A percentile compares a stretch with the other conserved stretches of the same genome.
These are phyloP conservation scores for Aphyosemion australe DNA, from an alignment of 2,113 vertebrate genomes.

Conservation along the genomic window DNA sequence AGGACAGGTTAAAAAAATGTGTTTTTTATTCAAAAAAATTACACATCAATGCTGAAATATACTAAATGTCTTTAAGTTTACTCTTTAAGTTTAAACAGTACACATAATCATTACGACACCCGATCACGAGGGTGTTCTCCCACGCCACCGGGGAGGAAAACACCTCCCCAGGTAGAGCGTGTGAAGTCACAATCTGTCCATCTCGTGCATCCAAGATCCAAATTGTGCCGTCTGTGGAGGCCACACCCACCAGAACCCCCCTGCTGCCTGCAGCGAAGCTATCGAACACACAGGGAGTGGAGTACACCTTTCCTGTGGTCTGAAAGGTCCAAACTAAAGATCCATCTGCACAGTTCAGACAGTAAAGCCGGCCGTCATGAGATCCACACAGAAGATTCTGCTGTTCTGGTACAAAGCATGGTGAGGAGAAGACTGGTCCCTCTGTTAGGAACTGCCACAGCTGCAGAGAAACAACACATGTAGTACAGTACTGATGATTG, in stretches of 20 bases:
- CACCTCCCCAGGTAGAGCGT: conserved; percentile 86
- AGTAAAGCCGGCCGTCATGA: conserved; percentile 88
- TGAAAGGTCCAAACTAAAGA: conserved; percentile 86
- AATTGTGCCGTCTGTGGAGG: conserved; percentile 90
- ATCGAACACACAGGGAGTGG: conserved; percentile 86
- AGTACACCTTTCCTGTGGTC: conserved; percentile 86
- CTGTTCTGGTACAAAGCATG: conserved; percentile 77
- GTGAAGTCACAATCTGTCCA: conserved; percentile 71
- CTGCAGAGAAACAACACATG: conserved; percentile 68
- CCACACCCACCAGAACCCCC: conserved; percentile 78
- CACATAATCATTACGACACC: conserved; percentile 92
- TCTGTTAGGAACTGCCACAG: conserved; percentile 85
- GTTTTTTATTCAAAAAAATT: neutral
- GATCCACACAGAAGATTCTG: conserved; percentile 88
- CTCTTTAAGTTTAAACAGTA: conserved; percentile 84
- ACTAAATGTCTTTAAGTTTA: neutral
- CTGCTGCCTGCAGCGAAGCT: conserved; percentile 47
- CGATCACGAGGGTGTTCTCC: conserved; percentile 82
- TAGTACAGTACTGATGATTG: neutral
- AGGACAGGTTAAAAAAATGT: too few relatives aligned
- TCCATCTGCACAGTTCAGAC: conserved; percentile 80
- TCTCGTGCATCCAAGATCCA: conserved; percentile 86
- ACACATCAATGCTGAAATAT: conserved; percentile 10
- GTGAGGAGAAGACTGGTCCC: conserved; percentile 94
- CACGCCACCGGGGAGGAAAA: conserved; percentile 92